phyloP scores from a whole-genome alignment of 1,140 invertebrate species.

The Leucophenga varia region DNA sequence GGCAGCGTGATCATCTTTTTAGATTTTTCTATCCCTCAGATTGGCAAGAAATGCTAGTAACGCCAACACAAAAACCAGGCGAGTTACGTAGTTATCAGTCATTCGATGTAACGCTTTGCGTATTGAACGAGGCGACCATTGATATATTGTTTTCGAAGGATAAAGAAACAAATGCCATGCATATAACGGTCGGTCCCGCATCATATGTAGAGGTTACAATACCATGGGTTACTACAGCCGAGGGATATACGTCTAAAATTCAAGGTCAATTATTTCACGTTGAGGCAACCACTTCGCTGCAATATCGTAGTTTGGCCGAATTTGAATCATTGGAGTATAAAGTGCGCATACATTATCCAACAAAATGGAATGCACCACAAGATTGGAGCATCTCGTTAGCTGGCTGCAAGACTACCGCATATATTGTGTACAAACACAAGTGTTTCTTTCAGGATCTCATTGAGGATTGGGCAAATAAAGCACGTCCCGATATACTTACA shows the following conservation, averaged over 20 bases:
- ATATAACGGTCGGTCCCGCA: conserved; percentile 89
- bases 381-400: conserved; percentile 88
- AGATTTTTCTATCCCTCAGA: conserved; percentile 96
- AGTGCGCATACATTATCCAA: conserved; percentile 77
- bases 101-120: conserved; percentile 89
- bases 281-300: conserved; percentile 91
- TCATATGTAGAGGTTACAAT: conserved; percentile 95
- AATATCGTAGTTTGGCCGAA: conserved; percentile 86
- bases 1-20: conserved; percentile 92
- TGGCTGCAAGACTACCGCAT: conserved; percentile 89
- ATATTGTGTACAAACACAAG: conserved; percentile 92
- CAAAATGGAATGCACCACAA: conserved; percentile 93
- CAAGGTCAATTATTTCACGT: conserved; percentile 90
- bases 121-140: conserved; percentile 87
- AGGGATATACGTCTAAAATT: conserved; percentile 87
- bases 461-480: conserved; percentile 93
- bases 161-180: conserved; percentile 94
- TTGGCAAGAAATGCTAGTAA: conserved; percentile 75
- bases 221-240: conserved; percentile 84
- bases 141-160: conserved; percentile 96
- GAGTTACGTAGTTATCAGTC: conserved; percentile 85
- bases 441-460: conserved; percentile 93
- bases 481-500: conserved; percentile 84
- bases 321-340: conserved; percentile 94
- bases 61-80: conserved; percentile 77